Conservation (phyloP, 1,140 invertebrate species). For the Oryctes rhinoceros region DNA sequence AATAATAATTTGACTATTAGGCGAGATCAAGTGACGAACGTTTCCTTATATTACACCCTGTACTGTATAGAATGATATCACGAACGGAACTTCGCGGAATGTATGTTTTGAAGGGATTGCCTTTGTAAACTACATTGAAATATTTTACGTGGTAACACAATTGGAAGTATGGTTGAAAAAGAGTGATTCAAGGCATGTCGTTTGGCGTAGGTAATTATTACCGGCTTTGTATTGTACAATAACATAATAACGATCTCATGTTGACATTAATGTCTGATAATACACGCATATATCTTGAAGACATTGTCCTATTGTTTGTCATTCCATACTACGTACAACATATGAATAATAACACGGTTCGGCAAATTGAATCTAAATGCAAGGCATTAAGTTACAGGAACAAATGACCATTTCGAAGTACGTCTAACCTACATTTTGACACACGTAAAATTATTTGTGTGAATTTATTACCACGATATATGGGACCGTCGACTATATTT, state of each 20-base stretch:
- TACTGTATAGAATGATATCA: no score
- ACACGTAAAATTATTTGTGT: neutral
- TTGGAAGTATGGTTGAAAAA: neutral
- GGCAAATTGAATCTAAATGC: neutral
- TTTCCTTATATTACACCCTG: no score
- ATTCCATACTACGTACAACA: constrained; percentile 11
- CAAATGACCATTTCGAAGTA: neutral
- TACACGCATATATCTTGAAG: constrained; percentile 13
- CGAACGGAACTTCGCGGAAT: no score
- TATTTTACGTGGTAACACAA: neutral
- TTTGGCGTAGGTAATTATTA: constrained; percentile 27
- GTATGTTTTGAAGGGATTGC: neutral
- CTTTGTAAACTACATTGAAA: neutral
- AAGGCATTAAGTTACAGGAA: neutral
- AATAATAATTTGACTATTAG: no score
- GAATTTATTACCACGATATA: neutral
- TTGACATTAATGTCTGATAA: constrained; percentile 24
- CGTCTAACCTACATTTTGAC: neutral
- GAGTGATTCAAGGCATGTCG: neutral
- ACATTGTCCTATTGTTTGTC: constrained; percentile 33
- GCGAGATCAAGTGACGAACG: no score
- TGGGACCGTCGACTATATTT: neutral
- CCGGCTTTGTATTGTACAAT: constrained; percentile 12
- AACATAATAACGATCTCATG: constrained; percentile 21
- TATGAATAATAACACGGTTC: neutral